Base-by-base conservation (phyloP, 2,888 invertebrate genomes). In the Drosophila anomalipes region DNA sequence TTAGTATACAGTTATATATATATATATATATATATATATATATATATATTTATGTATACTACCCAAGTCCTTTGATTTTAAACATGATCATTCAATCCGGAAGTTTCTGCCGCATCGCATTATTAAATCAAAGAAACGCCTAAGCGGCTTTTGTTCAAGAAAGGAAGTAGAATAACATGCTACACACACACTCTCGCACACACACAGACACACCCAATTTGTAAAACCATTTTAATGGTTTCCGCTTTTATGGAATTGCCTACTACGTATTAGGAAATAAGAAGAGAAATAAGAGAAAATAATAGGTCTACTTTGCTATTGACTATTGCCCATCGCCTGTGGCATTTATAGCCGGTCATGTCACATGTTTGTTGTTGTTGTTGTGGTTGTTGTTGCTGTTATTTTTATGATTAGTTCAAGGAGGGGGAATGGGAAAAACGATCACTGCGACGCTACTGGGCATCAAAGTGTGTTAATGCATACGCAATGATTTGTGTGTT, bases 71-170 rank as follows among this genome's bases (percentile, higher is more conserved):
- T 47, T 9, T 47, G 47, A 47, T 22, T 47, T 47, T 4, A 16
- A 47, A 26, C 22, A 7, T 16, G 26, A 47, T 9, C 22, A 47
- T 26, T 47, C 79, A 75, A 90, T 90, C 86, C 86, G 86, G 86
- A 87, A 87, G 87, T 87, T 86, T 77, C 47, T 41, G 61, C 70
- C 72, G 74, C 81, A 79, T 65, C 52, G 60, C 69, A 30, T 75
- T 69, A 64, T 66, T 54, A 68, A 68, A 70, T 63, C 69, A 61
- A 68, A 35, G 59, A 74, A 33, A 53, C 75, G 57, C 30, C 57
- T 77, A 86, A 89, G 84, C 90, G 70, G 89, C 87, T 86, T 86
- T 86, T 85, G 89, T 74, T 73, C 75, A 70, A 61, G 84, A 86
- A 90, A 86, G 86, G 91, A 86, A 86, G 84, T 86, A 86, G 79